phyloP scores from a whole-genome alignment of 1,140 invertebrate genomes.

The Nasonia longicornis region DNA sequence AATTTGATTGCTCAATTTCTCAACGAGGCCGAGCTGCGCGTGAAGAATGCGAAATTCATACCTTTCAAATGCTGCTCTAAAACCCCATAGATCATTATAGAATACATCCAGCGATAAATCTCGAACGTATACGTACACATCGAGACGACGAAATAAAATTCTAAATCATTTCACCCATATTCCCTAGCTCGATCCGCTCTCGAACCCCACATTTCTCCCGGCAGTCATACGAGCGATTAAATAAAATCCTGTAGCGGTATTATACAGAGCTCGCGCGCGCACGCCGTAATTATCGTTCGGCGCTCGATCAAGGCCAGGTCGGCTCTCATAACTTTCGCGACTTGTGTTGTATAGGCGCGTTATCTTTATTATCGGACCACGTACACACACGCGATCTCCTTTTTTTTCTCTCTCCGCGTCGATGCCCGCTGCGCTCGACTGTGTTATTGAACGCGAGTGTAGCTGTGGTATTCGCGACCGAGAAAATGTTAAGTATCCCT shows the following conservation, averaged over 20 bases:
- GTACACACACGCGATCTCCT: not conserved
- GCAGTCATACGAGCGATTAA: not conserved
- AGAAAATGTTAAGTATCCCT: not conserved
- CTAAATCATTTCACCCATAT: too few relatives aligned
- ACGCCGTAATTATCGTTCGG: constrained; percentile 33
- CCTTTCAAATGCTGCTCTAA: too few relatives aligned
- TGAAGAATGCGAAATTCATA: too few relatives aligned
- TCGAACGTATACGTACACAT: too few relatives aligned
- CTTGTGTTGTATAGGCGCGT: not conserved
- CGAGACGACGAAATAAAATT: too few relatives aligned
- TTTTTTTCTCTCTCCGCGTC: not conserved
- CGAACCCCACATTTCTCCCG: too few relatives aligned
- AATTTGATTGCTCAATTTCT: not conserved
- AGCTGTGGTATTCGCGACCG: not conserved
- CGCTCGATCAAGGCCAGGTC: constrained; percentile 36
- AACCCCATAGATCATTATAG: too few relatives aligned
- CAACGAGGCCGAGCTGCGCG: not conserved
- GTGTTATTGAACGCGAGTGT: not conserved
- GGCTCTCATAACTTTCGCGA: constrained; percentile 22
- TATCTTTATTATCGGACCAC: constrained; percentile 35
- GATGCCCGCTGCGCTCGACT: not conserved
- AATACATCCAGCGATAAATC: too few relatives aligned
- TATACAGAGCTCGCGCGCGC: not conserved
- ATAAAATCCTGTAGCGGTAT: constrained; percentile 30
- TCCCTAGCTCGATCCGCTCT: too few relatives aligned